Percentiles rank a stretch among this genome's conserved stretches.
phyloP scores from a whole-genome alignment of 2,888 invertebrate species.

The Leptothorax acervorum region DNA sequence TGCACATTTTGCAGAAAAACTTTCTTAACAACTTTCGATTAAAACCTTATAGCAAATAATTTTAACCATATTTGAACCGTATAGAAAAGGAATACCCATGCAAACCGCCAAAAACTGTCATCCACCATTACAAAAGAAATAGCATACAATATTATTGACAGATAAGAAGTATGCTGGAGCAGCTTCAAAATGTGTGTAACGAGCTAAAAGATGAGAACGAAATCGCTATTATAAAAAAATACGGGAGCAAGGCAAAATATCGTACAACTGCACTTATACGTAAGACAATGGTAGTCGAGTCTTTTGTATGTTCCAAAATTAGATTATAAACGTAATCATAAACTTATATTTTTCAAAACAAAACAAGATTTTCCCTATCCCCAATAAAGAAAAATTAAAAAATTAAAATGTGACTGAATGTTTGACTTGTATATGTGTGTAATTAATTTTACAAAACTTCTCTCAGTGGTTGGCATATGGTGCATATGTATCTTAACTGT shows the following conservation, averaged over 20 bases:
- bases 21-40: too few species aligned
- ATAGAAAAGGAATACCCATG: too few species aligned
- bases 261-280: neutral
- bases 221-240: constrained; percentile 37
- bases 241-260: neutral
- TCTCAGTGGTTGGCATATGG: too few species aligned
- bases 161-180: neutral
- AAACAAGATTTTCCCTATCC: neutral
- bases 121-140: too few species aligned
- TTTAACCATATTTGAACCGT: too few species aligned
- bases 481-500: neutral
- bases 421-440: too few species aligned
- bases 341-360: neutral
- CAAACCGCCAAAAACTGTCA: too few species aligned
- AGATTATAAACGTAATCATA: neutral
- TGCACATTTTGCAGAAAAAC: too few species aligned
- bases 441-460: too few species aligned
- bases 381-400: neutral
- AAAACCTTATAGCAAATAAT: too few species aligned
- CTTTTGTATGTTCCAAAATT: neutral
- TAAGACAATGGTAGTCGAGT: constrained; percentile 9
- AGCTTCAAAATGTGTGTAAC: neutral
- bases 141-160: neutral
- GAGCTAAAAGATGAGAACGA: constrained; percentile 15
- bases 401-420: neutral